These are phyloP conservation scores for Planiliza haematocheilus DNA, from an alignment of 2,113 vertebrate species.

Conservation along the genomic window DNA sequence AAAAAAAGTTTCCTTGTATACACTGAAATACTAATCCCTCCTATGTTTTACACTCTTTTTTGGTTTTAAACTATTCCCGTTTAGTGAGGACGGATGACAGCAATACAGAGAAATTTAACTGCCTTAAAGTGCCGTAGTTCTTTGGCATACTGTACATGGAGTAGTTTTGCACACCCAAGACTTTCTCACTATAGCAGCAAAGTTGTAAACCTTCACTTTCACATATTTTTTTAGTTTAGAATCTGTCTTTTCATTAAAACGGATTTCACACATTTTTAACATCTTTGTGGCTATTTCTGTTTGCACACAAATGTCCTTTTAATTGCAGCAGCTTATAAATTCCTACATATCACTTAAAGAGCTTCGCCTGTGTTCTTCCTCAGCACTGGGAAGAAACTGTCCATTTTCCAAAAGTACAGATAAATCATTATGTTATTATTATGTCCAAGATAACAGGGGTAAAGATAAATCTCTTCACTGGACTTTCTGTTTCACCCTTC, in stretches of 20 bases:
- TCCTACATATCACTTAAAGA: neutral
- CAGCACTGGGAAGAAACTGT: neutral
- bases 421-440: neutral
- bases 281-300: neutral
- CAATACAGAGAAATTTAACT: too few species aligned
- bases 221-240: neutral
- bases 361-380: neutral
- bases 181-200: too few species aligned
- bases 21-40: too few species aligned
- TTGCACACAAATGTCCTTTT: slow-evolving; percentile 15
- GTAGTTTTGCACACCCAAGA: too few species aligned
- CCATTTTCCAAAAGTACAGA: neutral
- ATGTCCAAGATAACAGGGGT: slow-evolving; percentile 19
- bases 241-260: neutral
- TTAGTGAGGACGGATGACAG: too few species aligned
- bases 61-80: too few species aligned
- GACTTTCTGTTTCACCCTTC: slow-evolving; percentile 54
- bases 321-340: slow-evolving; percentile 9
- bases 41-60: too few species aligned
- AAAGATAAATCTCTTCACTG: slow-evolving; percentile 48
- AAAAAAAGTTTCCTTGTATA: too few species aligned
- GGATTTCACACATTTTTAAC: neutral
- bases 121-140: too few species aligned
- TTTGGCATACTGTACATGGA: too few species aligned
- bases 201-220: neutral